phyloP scores from a whole-genome alignment of 2,113 vertebrate genomes.

The Bagarius yarrelli region DNA sequence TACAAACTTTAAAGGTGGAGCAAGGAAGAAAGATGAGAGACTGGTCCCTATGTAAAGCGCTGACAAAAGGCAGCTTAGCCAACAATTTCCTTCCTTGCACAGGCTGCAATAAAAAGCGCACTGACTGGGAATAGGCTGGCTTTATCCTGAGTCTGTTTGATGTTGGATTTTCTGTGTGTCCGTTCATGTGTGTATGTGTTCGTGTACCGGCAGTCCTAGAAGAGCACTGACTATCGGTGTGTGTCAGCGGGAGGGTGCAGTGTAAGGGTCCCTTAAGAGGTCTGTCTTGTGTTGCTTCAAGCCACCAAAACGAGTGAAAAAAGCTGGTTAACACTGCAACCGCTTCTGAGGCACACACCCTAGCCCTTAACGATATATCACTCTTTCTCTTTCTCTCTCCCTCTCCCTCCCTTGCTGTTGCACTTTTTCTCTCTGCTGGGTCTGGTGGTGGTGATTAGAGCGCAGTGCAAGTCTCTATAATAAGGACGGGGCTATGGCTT shows the following conservation, averaged over 20 bases:
- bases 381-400: slow-evolving; percentile 28
- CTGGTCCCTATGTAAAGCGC: slow-evolving; percentile 46
- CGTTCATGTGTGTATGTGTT: slow-evolving; percentile 1
- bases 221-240: slow-evolving; percentile 53
- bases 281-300: slow-evolving; percentile 49
- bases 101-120: slow-evolving; percentile 45
- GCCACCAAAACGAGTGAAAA: slow-evolving; percentile 44
- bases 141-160: slow-evolving; percentile 54
- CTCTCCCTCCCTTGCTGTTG: slow-evolving; percentile 13
- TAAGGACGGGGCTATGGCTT: slow-evolving; percentile 53
- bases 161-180: slow-evolving; percentile 45
- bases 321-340: slow-evolving; percentile 58
- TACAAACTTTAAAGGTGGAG: slow-evolving; percentile 30
- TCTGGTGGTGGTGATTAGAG: slow-evolving; percentile 45
- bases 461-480: slow-evolving; percentile 39
- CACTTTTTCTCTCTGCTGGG: slow-evolving; percentile 31
- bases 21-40: slow-evolving; percentile 33
- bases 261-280: slow-evolving; percentile 46
- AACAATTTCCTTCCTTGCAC: slow-evolving; percentile 53
- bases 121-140: slow-evolving; percentile 54
- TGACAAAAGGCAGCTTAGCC: slow-evolving; percentile 57
- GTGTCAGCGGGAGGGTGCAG: slow-evolving; percentile 52
- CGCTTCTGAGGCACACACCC: slow-evolving; percentile 55
- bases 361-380: slow-evolving; percentile 40
- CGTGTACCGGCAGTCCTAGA: slow-evolving; percentile 35